A percentile compares a stretch with the other conserved stretches of the same genome.
Conservation (phyloP, 2,888 invertebrate genomes). For the Choreutis nemorana region DNA sequence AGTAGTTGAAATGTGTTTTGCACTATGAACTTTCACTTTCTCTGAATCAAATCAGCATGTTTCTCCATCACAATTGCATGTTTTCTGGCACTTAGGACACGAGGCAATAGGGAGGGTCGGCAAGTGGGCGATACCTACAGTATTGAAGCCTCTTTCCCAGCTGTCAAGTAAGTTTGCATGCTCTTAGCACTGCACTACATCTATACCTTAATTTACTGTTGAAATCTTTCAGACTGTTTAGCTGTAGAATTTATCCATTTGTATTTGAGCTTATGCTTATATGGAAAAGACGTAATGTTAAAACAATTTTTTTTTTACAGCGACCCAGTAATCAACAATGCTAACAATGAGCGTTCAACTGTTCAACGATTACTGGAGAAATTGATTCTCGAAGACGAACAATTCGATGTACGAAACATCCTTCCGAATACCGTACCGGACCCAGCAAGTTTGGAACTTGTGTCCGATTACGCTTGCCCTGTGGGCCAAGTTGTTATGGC, state of each 20-base stretch:
- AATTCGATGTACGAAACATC: constrained; percentile 92
- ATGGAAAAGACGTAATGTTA: constrained; percentile 3
- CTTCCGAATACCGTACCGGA: constrained; percentile 95
- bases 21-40: constrained; percentile 1
- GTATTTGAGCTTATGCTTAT: constrained; percentile 1
- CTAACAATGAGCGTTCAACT: constrained; percentile 85
- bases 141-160: constrained; percentile 91
- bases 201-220: constrained; percentile 3
- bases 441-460: constrained; percentile 85
- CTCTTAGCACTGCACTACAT: no score
- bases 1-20: neutral
- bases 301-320: constrained; percentile 52
- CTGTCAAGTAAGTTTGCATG: constrained; percentile 81
- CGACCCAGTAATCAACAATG: constrained; percentile 88
- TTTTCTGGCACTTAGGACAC: constrained; percentile 71
- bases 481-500: constrained; percentile 93
- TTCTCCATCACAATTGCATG: constrained; percentile 59
- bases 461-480: constrained; percentile 92
- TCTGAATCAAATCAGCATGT: constrained; percentile 30
- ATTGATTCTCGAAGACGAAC: constrained; percentile 91
- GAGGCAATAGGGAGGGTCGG: constrained; percentile 78
- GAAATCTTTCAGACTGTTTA: no score
- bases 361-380: constrained; percentile 87
- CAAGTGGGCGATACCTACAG: constrained; percentile 91
- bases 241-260: no score